Evolutionary conservation across 2,113 vertebrate genomes (phyloP).

Genomic region (Tetraodon nigroviridis): DNA sequence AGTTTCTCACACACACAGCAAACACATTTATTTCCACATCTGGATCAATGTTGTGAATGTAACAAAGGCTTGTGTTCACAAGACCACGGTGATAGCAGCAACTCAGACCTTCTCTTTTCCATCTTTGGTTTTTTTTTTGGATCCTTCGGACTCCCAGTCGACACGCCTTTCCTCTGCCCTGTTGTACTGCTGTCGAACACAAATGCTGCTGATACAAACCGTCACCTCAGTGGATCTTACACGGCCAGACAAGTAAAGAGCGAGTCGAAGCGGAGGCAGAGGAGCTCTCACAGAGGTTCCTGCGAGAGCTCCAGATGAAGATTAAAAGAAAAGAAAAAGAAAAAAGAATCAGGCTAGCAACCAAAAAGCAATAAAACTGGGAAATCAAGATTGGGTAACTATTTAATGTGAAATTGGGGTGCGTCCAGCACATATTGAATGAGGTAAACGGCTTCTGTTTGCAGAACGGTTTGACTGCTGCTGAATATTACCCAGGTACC

Average conservation of each 20-base stretch:
- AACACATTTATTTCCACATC: not conserved
- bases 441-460: slow-evolving; percentile 4
- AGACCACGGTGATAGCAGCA: slow-evolving; percentile 9
- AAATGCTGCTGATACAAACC: slow-evolving; percentile 53
- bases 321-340: slow-evolving; percentile 33
- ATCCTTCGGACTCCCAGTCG: slow-evolving; percentile 8
- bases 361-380: not conserved
- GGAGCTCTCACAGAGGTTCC: slow-evolving; percentile 9
- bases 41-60: slow-evolving; percentile 39
- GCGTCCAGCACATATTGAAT: not conserved
- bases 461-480: slow-evolving; percentile 26
- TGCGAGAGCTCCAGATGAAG: slow-evolving; percentile 11
- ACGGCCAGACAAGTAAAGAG: slow-evolving; percentile 6
- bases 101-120: slow-evolving; percentile 10
- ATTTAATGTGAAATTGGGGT: slow-evolving; percentile 30
- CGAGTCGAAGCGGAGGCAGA: slow-evolving; percentile 10
- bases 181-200: slow-evolving; percentile 50
- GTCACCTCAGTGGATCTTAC: slow-evolving; percentile 38
- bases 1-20: slow-evolving; percentile 14
- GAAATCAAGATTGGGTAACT: slow-evolving; percentile 13
- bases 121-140: not conserved
- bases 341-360: not conserved
- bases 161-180: slow-evolving; percentile 16
- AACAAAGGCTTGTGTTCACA: slow-evolving; percentile 16
- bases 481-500: slow-evolving; percentile 28